These are phyloP conservation scores for Jordanella pulchra DNA, from an alignment of 2,797 vertebrate genomes.

Conservation along the genomic window DNA sequence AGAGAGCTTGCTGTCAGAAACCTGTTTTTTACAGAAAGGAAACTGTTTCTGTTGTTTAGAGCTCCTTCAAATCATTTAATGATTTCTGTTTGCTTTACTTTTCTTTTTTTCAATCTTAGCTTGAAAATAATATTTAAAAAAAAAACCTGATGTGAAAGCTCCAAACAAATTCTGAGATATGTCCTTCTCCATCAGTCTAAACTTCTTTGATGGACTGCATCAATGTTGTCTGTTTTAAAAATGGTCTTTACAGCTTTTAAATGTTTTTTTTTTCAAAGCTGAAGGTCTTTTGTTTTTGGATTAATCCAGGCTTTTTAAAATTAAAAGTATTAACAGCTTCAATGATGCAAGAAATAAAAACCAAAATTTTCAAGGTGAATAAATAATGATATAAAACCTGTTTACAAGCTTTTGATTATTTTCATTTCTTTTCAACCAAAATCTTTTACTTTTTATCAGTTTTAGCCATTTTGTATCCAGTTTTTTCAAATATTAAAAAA, in stretches of 20 bases:
- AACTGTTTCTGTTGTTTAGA: constrained; percentile 70
- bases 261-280: constrained; percentile 56
- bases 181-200: constrained; percentile 72
- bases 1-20: constrained; percentile 64
- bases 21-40: constrained; percentile 50
- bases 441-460: not conserved
- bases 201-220: constrained; percentile 63
- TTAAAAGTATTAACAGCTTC: constrained; percentile 47
- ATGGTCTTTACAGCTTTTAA: constrained; percentile 63
- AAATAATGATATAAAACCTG: constrained; percentile 51
- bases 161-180: constrained; percentile 67
- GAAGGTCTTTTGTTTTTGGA: constrained; percentile 70
- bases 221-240: constrained; percentile 62
- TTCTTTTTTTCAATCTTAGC: constrained; percentile 65
- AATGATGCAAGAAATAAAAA: constrained; percentile 42
- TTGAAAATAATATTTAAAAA: constrained; percentile 66
- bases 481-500: not conserved
- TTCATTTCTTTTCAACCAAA: constrained; percentile 29
- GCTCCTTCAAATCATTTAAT: constrained; percentile 75
- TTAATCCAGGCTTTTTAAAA: constrained; percentile 53
- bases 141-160: constrained; percentile 68
- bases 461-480: not conserved
- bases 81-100: constrained; percentile 72
- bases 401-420: constrained; percentile 41
- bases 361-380: constrained; percentile 42